A percentile compares a stretch with the other conserved stretches of the same genome.
phyloP scores from a whole-genome alignment of 2,113 vertebrate species.

The Bufo bufo region DNA sequence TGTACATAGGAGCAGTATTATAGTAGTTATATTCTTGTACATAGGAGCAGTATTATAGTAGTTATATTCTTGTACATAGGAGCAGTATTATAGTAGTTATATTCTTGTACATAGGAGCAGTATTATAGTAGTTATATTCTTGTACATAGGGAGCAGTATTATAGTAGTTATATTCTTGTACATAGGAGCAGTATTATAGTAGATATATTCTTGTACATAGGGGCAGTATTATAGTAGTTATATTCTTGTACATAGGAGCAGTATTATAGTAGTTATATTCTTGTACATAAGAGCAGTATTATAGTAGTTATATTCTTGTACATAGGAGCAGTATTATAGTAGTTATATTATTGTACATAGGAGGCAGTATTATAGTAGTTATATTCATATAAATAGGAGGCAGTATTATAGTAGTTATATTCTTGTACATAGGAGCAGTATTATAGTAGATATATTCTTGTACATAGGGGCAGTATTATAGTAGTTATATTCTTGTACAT shows the following conservation, averaged over 20 bases:
- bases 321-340: not conserved
- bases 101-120: not conserved
- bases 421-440: not conserved
- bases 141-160: not conserved
- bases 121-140: slow-evolving; percentile 6
- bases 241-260: not conserved
- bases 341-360: slow-evolving; percentile 11
- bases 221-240: not conserved
- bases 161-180: slow-evolving; percentile 5
- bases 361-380: slow-evolving; percentile 1
- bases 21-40: too few relatives aligned
- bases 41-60: not conserved
- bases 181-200: not conserved
- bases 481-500: not conserved
- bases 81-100: not conserved
- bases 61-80: slow-evolving; percentile 1
- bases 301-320: slow-evolving; percentile 11
- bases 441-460: slow-evolving; percentile 18
- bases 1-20: too few relatives aligned
- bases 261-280: slow-evolving; percentile 7
- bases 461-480: too few relatives aligned
- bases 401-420: slow-evolving; percentile 18
- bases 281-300: not conserved
- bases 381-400: not conserved
- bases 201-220: slow-evolving; percentile 1